Evolutionary conservation across 1,140 invertebrate genomes (phyloP).

Genomic region (Psilanteris sp.): DNA sequence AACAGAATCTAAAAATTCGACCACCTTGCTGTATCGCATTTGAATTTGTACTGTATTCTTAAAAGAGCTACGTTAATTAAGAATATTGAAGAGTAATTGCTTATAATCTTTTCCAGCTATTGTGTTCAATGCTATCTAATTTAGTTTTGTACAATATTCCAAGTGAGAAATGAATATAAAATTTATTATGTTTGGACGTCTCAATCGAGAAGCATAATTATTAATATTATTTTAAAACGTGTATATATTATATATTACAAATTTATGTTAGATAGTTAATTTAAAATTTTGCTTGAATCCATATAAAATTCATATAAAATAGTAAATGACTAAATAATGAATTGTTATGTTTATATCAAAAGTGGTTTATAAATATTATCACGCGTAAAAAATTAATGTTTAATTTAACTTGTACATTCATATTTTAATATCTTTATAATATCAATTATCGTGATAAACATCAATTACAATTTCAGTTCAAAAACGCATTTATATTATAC

Average conservation of each 20-base stretch:
- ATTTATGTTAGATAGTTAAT: no score
- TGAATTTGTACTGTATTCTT: slow-evolving; percentile 60
- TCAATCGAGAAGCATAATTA: slow-evolving; percentile 15
- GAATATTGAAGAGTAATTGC: slow-evolving; percentile 5
- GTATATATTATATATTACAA: no score
- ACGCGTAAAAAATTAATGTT: no score
- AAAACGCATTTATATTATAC: slow-evolving; percentile 20
- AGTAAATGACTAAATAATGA: no score
- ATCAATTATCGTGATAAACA: slow-evolving; percentile 11
- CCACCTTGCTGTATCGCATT: slow-evolving; percentile 40
- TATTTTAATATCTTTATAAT: background rate
- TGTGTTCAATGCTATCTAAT: slow-evolving; percentile 52
- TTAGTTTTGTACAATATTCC: slow-evolving; percentile 65
- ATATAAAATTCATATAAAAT: no score
- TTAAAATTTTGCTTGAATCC: no score
- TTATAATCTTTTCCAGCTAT: background rate
- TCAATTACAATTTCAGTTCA: slow-evolving; percentile 22
- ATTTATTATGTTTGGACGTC: slow-evolving; percentile 37
- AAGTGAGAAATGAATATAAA: slow-evolving; percentile 60
- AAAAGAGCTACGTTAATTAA: slow-evolving; percentile 43
- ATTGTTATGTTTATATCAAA: background rate
- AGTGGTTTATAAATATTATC: slow-evolving; percentile 1
- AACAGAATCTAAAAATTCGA: slow-evolving; percentile 25
- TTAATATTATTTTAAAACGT: background rate
- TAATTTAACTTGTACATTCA: background rate